Conservation (phyloP, 2,797 vertebrate species). For the Eulemur albifrons region DNA sequence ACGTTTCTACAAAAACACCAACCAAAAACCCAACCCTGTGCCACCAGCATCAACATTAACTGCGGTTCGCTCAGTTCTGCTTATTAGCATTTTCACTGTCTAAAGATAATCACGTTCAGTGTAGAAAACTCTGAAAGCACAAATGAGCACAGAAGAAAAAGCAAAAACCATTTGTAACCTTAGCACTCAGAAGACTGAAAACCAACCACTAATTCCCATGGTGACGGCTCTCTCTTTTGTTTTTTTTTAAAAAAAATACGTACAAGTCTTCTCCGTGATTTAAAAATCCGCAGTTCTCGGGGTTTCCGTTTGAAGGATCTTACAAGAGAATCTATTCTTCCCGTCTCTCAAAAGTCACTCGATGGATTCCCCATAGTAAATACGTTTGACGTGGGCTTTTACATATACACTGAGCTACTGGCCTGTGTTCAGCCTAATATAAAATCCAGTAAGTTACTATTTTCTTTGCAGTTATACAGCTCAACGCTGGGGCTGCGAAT, state of each 20-base stretch:
- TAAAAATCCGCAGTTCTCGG: not conserved
- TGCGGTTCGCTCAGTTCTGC: not conserved
- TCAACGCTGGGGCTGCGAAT: not conserved
- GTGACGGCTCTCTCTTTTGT: not conserved
- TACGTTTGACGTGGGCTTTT: not conserved
- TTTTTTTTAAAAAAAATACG: not conserved
- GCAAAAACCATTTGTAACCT: not conserved
- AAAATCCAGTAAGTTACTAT: not conserved
- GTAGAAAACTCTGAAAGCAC: not conserved
- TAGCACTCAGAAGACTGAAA: not conserved
- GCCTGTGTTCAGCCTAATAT: not conserved
- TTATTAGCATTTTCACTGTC: constrained; percentile 5
- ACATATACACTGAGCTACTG: not conserved
- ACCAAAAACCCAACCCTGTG: not conserved
- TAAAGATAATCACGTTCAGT: not conserved
- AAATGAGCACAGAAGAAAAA: not conserved
- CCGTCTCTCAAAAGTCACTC: not conserved
- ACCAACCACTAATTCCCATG: not conserved
- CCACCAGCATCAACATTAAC: not conserved
- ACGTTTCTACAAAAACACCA: not conserved
- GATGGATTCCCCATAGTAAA: not conserved
- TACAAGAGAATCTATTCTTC: not conserved
- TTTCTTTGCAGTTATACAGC: not conserved
- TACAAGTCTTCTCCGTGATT: not conserved
- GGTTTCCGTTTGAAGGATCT: not conserved